Evolutionary conservation across 2,888 invertebrate species (phyloP).

Genomic region (Spialia ferax): DNA sequence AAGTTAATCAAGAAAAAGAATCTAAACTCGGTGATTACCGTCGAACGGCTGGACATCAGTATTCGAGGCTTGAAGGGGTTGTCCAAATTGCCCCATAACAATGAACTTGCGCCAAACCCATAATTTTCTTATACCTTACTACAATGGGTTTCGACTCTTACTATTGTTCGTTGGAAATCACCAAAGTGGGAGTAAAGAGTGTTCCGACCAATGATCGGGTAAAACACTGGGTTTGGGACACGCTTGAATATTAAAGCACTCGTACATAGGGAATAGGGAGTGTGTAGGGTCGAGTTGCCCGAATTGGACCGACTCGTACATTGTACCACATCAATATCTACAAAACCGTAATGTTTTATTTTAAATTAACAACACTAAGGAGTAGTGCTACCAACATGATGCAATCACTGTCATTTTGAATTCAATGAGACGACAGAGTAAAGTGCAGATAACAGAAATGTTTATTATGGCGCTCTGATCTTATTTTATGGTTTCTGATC

Average conservation of each 20-base stretch:
- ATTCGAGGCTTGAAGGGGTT: constrained; percentile 29
- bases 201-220: constrained; percentile 6
- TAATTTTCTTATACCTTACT: constrained; percentile 18
- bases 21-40: constrained; percentile 30
- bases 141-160: constrained; percentile 12
- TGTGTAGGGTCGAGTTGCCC: no score
- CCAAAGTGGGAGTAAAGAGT: constrained; percentile 6
- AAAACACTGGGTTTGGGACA: background rate
- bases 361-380: no score
- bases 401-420: no score
- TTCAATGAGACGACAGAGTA: no score
- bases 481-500: no score
- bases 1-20: constrained; percentile 30
- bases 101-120: constrained; percentile 28
- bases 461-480: no score
- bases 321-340: no score
- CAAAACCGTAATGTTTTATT: no score
- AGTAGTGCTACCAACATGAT: no score
- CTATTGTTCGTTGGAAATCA: constrained; percentile 15
- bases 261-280: background rate
- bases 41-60: constrained; percentile 24
- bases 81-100: constrained; percentile 32
- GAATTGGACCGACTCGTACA: no score
- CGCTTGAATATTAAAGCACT: background rate
- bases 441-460: no score